Conservation (phyloP, 2,797 vertebrate species). For the Chaunax sp. region DNA sequence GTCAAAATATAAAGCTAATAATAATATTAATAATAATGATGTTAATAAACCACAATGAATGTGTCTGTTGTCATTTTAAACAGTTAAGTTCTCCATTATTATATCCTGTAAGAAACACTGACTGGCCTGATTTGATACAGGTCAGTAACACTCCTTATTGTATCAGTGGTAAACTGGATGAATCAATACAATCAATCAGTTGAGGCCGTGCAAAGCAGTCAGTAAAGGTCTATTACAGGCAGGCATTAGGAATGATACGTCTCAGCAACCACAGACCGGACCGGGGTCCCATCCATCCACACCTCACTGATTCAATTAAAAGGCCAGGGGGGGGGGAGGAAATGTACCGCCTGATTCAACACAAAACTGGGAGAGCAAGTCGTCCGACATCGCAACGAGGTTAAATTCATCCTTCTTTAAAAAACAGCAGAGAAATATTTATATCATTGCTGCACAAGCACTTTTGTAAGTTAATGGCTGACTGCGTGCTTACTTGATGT, state of each 20-base stretch:
- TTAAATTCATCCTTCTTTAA: conserved; percentile 69
- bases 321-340: conserved; percentile 23
- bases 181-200: conserved; percentile 79
- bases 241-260: conserved; percentile 66
- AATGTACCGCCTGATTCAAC: conserved; percentile 56
- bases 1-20: conserved; percentile 22
- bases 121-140: conserved; percentile 57
- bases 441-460: conserved; percentile 75
- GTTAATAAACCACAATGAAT: conserved; percentile 35
- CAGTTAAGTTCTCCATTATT: conserved; percentile 21
- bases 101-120: background rate
- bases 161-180: conserved; percentile 72
- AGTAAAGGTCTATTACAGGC: conserved; percentile 75
- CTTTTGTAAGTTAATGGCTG: conserved; percentile 76
- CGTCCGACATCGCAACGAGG: conserved; percentile 50
- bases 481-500: conserved; percentile 75
- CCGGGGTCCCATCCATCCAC: conserved; percentile 67
- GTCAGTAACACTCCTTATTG: conserved; percentile 68
- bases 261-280: conserved; percentile 69
- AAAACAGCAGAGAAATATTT: conserved; percentile 70
- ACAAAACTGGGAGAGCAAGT: conserved; percentile 48
- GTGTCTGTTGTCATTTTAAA: conserved; percentile 30
- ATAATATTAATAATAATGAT: conserved; percentile 26
- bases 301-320: conserved; percentile 80
- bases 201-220: conserved; percentile 69